phyloP scores from a whole-genome alignment of 2,888 invertebrate genomes.

The Pegoplata infirma region DNA sequence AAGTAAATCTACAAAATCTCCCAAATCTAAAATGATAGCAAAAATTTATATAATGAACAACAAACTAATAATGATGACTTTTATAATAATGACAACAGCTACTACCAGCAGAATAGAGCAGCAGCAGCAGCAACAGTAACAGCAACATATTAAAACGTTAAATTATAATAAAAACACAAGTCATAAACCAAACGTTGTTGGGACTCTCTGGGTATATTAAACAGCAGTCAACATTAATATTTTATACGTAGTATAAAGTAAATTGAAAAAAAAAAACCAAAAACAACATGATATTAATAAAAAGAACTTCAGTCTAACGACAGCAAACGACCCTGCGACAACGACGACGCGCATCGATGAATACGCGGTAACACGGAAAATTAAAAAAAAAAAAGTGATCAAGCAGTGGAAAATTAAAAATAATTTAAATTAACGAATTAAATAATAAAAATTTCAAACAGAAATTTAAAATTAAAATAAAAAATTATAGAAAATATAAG shows the following conservation, averaged over 20 bases:
- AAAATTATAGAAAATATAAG: neutral
- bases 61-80: conserved; percentile 14
- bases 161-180: conserved; percentile 39
- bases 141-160: neutral
- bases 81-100: neutral
- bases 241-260: conserved; percentile 15
- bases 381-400: neutral
- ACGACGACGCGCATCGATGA: conserved; percentile 62
- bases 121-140: conserved; percentile 1
- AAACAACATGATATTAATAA: conserved; percentile 41
- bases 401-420: conserved; percentile 5
- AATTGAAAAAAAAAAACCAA: conserved; percentile 26
- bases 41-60: neutral
- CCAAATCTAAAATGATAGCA: conserved; percentile 13
- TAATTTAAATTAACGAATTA: conserved; percentile 67
- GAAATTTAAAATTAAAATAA: neutral
- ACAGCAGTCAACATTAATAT: neutral
- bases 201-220: conserved; percentile 47
- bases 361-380: conserved; percentile 10
- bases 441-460: neutral
- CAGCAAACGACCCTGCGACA: conserved; percentile 58
- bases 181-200: conserved; percentile 40
- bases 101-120: conserved; percentile 54
- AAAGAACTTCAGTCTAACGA: conserved; percentile 56
- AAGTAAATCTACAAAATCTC: neutral